Evolutionary conservation across 2,113 vertebrate genomes (phyloP).

Genomic region (Oncorhynchus mykiss): DNA sequence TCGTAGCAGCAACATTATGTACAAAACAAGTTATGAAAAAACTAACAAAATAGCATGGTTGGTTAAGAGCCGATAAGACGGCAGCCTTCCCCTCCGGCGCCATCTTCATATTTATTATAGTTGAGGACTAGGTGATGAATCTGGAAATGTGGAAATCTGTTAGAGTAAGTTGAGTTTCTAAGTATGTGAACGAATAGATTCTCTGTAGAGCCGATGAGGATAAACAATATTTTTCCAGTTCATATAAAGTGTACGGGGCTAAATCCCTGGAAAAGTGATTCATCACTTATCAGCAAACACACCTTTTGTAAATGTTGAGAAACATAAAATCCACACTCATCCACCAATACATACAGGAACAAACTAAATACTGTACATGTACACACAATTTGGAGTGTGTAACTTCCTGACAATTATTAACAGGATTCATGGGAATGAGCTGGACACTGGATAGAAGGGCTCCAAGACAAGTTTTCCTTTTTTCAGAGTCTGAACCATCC

Average conservation of each 20-base stretch:
- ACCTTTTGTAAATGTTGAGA: constrained; percentile 6
- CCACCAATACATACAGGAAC: constrained; percentile 45
- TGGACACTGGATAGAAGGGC: constrained; percentile 53
- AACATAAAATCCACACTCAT: constrained; percentile 15
- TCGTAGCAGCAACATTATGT: too few species aligned
- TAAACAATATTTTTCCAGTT: background rate
- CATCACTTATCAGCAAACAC: constrained; percentile 7
- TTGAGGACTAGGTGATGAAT: too few species aligned
- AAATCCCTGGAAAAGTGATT: background rate
- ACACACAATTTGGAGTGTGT: constrained; percentile 37
- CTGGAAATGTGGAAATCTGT: background rate
- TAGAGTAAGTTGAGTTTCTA: background rate
- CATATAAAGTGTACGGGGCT: too few species aligned
- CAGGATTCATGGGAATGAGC: constrained; percentile 55
- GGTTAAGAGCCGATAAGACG: too few species aligned
- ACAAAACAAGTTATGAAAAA: too few species aligned
- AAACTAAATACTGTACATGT: constrained; percentile 28
- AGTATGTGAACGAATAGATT: background rate
- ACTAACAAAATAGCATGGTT: too few species aligned
- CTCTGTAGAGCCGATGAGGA: constrained; percentile 1
- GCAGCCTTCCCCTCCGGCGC: too few species aligned
- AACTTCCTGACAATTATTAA: constrained; percentile 68
- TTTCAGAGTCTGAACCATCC: constrained; percentile 52
- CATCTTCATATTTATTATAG: too few species aligned
- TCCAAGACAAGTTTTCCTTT: constrained; percentile 48